Evolutionary conservation across 2,888 invertebrate genomes (phyloP).

Genomic region (Rugalucina vietnamica): DNA sequence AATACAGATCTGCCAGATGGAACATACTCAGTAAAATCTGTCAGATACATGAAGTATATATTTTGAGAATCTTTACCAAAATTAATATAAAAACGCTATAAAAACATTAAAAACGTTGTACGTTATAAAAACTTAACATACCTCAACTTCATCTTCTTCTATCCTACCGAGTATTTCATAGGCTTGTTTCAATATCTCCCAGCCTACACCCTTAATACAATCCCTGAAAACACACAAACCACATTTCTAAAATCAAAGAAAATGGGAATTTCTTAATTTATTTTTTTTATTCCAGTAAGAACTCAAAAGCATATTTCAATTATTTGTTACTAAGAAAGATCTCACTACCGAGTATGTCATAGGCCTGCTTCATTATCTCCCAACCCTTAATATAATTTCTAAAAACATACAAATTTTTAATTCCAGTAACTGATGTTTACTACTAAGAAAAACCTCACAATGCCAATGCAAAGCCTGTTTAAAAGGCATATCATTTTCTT

Average conservation of each 20-base stretch:
- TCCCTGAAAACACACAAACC: conserved; percentile 79
- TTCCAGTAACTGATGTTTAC: too few relatives aligned
- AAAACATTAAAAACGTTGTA: not conserved
- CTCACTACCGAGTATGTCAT: conserved; percentile 82
- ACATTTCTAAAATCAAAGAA: too few relatives aligned
- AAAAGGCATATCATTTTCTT: too few relatives aligned
- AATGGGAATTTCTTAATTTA: too few relatives aligned
- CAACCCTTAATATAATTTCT: conserved; percentile 83
- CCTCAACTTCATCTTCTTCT: conserved; percentile 83
- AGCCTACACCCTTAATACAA: conserved; percentile 82
- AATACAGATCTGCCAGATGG: not conserved
- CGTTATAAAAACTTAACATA: conserved; percentile 53
- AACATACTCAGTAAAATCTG: too few relatives aligned
- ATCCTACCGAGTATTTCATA: conserved; percentile 82
- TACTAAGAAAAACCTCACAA: too few relatives aligned
- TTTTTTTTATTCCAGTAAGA: too few relatives aligned
- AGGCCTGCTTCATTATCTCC: conserved; percentile 78
- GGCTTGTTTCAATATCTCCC: conserved; percentile 78
- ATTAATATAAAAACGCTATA: not conserved
- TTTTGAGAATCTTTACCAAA: not conserved
- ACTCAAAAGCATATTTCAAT: too few relatives aligned
- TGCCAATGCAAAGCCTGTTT: too few relatives aligned
- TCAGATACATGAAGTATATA: too few relatives aligned
- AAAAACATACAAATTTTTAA: too few relatives aligned
- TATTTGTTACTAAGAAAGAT: too few relatives aligned